phyloP scores from a whole-genome alignment of 1,140 invertebrate species.

The Meloidogyne hapla region DNA sequence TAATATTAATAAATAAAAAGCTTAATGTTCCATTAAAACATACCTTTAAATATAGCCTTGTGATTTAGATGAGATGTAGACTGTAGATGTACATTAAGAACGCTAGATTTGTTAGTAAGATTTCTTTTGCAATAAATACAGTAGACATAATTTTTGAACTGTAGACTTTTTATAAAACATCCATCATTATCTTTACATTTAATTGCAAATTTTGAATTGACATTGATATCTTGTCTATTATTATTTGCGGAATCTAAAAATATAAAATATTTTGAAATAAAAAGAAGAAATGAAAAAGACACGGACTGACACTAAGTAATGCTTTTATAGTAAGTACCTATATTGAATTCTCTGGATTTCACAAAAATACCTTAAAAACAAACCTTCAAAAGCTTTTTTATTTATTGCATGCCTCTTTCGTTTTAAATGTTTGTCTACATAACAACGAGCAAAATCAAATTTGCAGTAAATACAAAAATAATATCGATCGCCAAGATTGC shows the following conservation, averaged over 20 bases:
- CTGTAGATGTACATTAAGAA: neutral
- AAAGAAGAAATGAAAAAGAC: too few relatives aligned
- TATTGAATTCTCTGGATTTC: too few relatives aligned
- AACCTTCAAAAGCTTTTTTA: neutral
- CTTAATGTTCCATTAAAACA: too few relatives aligned
- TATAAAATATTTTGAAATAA: neutral
- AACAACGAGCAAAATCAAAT: neutral
- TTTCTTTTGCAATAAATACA: neutral
- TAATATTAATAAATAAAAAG: too few relatives aligned
- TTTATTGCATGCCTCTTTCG: neutral
- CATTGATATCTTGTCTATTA: neutral
- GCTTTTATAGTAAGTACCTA: too few relatives aligned
- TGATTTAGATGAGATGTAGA: neutral
- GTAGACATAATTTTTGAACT: neutral
- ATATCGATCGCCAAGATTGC: neutral
- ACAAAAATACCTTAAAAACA: too few relatives aligned
- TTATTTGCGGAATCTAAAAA: neutral
- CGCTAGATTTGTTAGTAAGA: neutral
- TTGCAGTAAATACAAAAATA: neutral
- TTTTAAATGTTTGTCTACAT: neutral
- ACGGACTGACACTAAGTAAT: too few relatives aligned
- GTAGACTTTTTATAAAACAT: neutral
- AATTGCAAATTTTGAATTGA: neutral
- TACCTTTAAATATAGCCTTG: neutral
- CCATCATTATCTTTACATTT: neutral